Evolutionary conservation across 64 coral and sea anemone species (phyloP).

Genomic region (Acropora tenuis): DNA sequence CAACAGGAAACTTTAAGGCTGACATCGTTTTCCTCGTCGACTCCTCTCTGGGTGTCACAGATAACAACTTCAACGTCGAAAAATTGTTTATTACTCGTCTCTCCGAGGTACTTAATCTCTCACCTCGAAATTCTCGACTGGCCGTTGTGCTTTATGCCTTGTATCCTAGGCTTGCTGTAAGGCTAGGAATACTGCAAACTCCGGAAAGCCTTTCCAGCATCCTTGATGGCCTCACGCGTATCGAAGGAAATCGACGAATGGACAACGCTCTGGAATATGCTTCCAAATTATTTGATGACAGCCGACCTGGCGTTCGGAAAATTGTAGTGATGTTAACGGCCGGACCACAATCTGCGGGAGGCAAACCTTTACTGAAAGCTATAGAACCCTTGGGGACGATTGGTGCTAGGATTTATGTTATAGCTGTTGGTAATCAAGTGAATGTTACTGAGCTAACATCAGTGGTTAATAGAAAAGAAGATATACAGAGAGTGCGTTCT

Average conservation of each 20-base stretch:
- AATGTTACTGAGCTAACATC: conserved; percentile 16
- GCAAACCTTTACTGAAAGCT: conserved; percentile 12
- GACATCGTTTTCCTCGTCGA: conserved; percentile 85
- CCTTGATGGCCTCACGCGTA: not conserved
- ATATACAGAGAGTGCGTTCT: conserved; percentile 15
- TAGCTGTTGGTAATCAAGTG: conserved; percentile 46
- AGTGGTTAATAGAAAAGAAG: not conserved
- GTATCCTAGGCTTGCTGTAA: conserved; percentile 19
- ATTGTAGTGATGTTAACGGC: conserved; percentile 41
- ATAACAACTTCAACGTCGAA: conserved; percentile 45
- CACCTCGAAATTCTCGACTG: conserved; percentile 57
- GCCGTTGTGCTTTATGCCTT: conserved; percentile 64
- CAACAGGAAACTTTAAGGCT: conserved; percentile 23
- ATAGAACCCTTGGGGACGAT: not conserved
- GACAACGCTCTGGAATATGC: conserved; percentile 58
- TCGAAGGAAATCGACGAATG: conserved; percentile 50
- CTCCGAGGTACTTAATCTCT: conserved; percentile 51
- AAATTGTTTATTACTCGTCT: conserved; percentile 73
- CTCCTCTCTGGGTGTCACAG: conserved; percentile 41
- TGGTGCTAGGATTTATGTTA: conserved; percentile 5
- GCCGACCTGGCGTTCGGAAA: not conserved
- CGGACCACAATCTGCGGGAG: conserved; percentile 9
- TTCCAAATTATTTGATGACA: conserved; percentile 11
- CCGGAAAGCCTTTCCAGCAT: not conserved
- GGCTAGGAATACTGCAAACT: not conserved